Base-by-base conservation (phyloP, 92 coral and sea anemone genomes). In the Phenganax subtilis region DNA sequence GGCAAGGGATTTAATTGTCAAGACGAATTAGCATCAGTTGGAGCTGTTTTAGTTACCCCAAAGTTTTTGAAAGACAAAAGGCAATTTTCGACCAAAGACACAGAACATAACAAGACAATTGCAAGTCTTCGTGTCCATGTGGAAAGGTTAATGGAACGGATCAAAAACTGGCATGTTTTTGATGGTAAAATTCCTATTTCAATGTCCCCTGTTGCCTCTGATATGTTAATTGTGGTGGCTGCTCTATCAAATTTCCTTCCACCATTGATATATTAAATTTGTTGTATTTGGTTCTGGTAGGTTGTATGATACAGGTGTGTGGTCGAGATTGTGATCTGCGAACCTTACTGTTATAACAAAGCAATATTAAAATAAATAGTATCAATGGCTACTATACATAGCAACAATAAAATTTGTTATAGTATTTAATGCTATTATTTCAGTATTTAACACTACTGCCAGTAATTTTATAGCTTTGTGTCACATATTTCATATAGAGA, bases 101-200 rank as follows among this genome's bases (percentile, higher is more conserved):
- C 91, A 57, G 84, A 81, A 29, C 91, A 88, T 54, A 88, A 88
- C 75, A 88, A 88, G 81, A 75, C 61, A 62, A 85, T 88, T 29
- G 90, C 90, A 54, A 88, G 88, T 77, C 75, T 88, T 25, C 82
- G 90, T 52, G 76, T 80, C 10, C 90, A 85, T 61, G 88, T 88
- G 47, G 88, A 88, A 52, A 80, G 88, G 20, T 51, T 75, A 15
- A 84, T 87, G 88, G 90, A 84, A 87, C 30, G 90, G 57, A 64
- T 72, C n/a, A 87, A 87, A 68, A 85, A 87, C 80, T 87, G 85
- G 87, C 90, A 87, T 64, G 84, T 78, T 80, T 72, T 87, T 58
- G 85, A 85, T 59, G 82, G 51, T 71, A 85, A 68, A 65, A 81
- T 88, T 29, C 88, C 88, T 10, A 67, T 88, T 62, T 54, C 70